Percentiles rank a stretch among this genome's conserved stretches.
phyloP scores from a whole-genome alignment of 2,888 invertebrate genomes.

The Serrognathus titanus region DNA sequence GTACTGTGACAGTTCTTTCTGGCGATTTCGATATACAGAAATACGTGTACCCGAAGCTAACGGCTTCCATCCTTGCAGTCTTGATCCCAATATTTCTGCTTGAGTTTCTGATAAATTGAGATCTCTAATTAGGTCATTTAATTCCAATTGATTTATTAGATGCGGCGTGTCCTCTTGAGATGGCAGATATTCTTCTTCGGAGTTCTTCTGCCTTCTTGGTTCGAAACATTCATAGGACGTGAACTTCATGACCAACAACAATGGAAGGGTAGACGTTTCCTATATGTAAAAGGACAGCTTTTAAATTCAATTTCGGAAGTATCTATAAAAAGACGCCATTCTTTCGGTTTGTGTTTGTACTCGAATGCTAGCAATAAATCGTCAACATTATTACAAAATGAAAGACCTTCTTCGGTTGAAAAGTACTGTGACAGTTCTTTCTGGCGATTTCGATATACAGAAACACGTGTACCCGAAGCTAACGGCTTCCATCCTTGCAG shows the following conservation, averaged over 20 bases:
- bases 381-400: not conserved
- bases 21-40: not conserved
- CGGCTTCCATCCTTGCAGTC: too few relatives aligned
- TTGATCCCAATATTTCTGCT: too few relatives aligned
- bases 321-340: slow-evolving; percentile 9
- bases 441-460: not conserved
- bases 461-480: not conserved
- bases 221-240: not conserved
- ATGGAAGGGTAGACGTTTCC: too few relatives aligned
- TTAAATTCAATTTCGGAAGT: slow-evolving; percentile 1
- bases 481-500: too few relatives aligned
- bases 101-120: too few relatives aligned
- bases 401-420: slow-evolving; percentile 1
- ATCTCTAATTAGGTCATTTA: too few relatives aligned
- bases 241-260: too few relatives aligned
- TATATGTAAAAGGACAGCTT: not conserved
- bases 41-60: not conserved
- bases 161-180: too few relatives aligned
- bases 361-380: not conserved
- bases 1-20: not conserved
- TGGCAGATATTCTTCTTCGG: too few relatives aligned
- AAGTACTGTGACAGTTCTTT: not conserved
- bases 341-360: not conserved
- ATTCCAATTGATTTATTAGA: too few relatives aligned
- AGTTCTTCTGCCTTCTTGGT: too few relatives aligned